Base-by-base conservation (phyloP, 2,888 invertebrate species). In the Dicyrtoma fusca region DNA sequence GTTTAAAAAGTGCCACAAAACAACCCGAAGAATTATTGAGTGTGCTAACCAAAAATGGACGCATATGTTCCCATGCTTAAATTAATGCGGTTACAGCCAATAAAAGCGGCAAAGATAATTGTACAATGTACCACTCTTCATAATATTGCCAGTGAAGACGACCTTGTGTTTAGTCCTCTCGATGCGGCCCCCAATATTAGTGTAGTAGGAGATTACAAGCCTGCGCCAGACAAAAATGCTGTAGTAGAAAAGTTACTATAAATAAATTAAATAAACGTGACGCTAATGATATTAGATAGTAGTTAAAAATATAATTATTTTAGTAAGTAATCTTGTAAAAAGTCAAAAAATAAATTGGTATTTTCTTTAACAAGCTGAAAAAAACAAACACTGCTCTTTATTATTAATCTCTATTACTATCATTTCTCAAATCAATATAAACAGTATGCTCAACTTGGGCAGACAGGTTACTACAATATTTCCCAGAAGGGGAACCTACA, bases 1-100 rank as follows among this genome's bases (percentile, higher is more conserved):
- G 17, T 57, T 71, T 19, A 64, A 65, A 45, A 42, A 45, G 19
- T 14, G 19, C 19, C 65, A 57, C 65, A 55, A 57, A 55, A 6
- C 14, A 23, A 71, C 71, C 2, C 8, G 71, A 45, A 49, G 71
- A 42, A 17, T 47, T 3, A 47, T 71, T 23, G 71, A 65, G 25
- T 57, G 59, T 25, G 64, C 65, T 6, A 34, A 53, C 25, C 64
- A 4, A 21, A 53, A 45, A 5, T 71, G 17, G 55, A 55, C 45
- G 71, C n/a, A 71, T 25, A 6, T 34, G 44, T 71, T 71, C 26
- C 71, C 64, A 25, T 65, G 71, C 47, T 17, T 71, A 2, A 65
- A 65, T 21, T 57, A 71, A 55, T 71, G 2, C 19, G 71, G 3
- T 5, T 71, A 4, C 25, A 64, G n/a, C 71, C 71, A 2, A 11